Evolutionary conservation across 2,797 vertebrate species (phyloP).

Genomic region (Syngnathus rostellatus): DNA sequence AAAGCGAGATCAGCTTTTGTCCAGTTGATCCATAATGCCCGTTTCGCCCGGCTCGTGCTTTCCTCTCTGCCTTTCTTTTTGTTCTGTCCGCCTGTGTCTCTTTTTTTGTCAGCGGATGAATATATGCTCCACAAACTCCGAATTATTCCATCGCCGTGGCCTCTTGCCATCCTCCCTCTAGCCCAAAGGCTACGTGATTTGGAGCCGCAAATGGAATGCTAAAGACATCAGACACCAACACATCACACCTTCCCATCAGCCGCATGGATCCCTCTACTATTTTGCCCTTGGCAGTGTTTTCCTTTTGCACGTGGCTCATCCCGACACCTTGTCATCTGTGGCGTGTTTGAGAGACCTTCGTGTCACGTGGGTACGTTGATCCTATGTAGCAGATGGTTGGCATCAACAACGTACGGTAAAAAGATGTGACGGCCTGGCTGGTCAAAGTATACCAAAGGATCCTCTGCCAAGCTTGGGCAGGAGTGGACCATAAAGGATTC

Average conservation of each 20-base stretch:
- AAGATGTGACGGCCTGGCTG: slow-evolving; percentile 1
- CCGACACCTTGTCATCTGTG: slow-evolving; percentile 58
- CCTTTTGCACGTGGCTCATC: slow-evolving; percentile 60
- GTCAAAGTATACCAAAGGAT: slow-evolving; percentile 26
- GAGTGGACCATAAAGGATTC: slow-evolving; percentile 59
- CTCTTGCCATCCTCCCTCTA: slow-evolving; percentile 50
- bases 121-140: slow-evolving; percentile 42
- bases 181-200: slow-evolving; percentile 39
- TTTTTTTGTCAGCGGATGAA: neutral
- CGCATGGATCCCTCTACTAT: slow-evolving; percentile 10
- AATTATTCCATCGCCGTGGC: slow-evolving; percentile 46
- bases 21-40: slow-evolving; percentile 62
- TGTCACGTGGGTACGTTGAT: neutral
- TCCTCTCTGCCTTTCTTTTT: slow-evolving; percentile 6
- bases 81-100: slow-evolving; percentile 16
- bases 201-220: slow-evolving; percentile 11
- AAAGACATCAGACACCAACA: slow-evolving; percentile 25
- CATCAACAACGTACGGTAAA: slow-evolving; percentile 12
- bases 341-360: slow-evolving; percentile 12
- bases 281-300: slow-evolving; percentile 11
- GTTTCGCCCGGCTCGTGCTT: slow-evolving; percentile 33
- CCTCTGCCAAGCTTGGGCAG: slow-evolving; percentile 41
- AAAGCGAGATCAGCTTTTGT: slow-evolving; percentile 56
- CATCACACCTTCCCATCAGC: slow-evolving; percentile 30
- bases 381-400: slow-evolving; percentile 14